Base-by-base conservation (phyloP, 2,113 vertebrate species). In the Prochilodus magdalenae region DNA sequence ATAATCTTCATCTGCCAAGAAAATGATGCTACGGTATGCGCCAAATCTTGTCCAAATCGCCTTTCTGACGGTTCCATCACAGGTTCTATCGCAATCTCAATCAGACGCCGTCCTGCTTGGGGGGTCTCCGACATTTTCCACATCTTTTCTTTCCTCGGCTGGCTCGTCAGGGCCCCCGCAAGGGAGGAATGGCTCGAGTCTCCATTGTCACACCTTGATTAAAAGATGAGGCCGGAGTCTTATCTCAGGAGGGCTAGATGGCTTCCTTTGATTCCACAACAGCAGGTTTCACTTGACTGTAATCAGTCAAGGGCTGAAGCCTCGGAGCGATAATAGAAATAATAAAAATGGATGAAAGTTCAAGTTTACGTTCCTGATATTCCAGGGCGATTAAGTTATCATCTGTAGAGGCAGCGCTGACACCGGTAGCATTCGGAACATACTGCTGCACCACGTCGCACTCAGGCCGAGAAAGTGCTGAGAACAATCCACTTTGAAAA, bases 401-500 rank as follows among this genome's bases (percentile, higher is more conserved):
- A 86, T 75, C 44, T 59, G 30, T 73, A 73, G 36, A 0, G 86
- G 83, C 47, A 20, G 13, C 2, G 49, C 16, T 1, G 30, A 13
- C 75, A 55, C 66, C 73, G n/a, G 22, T 62, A 33, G 36, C 49
- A 20, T 10, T 33, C 30, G 7, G 30, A 36, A 65, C 26, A 22
- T 36, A 7, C 36, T 36, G 22, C 81, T 82, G 78, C 73, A 30
- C 80, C 16, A 29, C 36, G n/a, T 66, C 2, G 55, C 62, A 20
- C 15, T 20, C 59, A 18, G 69, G 67, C 75, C 67, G 84, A 77
- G 73, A 65, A 60, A 75, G 73, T 69, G 73, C 85, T 44, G 75
- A 88, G 80, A 86, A 90, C 88, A 89, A 87, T 73, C 85, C 88
- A 88, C 80, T 88, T 75, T 89, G 80, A 86, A 88, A 87, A 85